Evolutionary conservation across 2,797 vertebrate species (phyloP).

Genomic region (Protosalanx chinensis): DNA sequence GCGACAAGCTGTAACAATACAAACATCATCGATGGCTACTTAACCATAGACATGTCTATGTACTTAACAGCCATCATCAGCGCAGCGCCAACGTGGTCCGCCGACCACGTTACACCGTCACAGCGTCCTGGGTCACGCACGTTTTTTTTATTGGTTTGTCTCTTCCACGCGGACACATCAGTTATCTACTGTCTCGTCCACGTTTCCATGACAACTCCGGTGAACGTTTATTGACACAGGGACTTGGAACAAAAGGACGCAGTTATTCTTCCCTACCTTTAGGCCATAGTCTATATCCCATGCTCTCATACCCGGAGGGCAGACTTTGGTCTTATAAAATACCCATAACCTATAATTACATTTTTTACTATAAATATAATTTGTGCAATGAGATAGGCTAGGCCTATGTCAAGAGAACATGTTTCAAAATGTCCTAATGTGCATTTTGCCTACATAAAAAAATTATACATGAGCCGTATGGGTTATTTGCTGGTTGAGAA

Average conservation of each 20-base stretch:
- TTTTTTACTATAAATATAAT: conserved; percentile 1
- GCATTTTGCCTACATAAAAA: background rate
- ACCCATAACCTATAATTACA: background rate
- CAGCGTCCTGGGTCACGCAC: background rate
- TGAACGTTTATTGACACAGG: conserved; percentile 20
- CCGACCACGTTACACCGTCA: background rate
- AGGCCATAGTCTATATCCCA: background rate
- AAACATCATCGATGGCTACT: conserved; percentile 12
- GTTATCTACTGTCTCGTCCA: background rate
- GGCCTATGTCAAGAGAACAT: too few relatives aligned
- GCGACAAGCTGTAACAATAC: conserved; percentile 34
- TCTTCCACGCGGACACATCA: background rate
- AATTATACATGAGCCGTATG: too few relatives aligned
- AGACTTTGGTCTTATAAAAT: conserved; percentile 17
- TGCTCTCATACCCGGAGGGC: conserved; percentile 6
- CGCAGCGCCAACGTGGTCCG: background rate
- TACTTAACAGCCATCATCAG: background rate
- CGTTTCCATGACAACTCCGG: conserved; percentile 12
- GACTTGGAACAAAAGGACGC: conserved; percentile 14
- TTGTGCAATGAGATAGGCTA: conserved; percentile 6
- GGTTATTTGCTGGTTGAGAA: too few relatives aligned
- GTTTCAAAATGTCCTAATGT: conserved; percentile 7
- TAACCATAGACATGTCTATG: background rate
- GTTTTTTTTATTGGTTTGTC: background rate
- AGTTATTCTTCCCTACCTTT: background rate